These are phyloP conservation scores for Agriotes lineatus DNA, from an alignment of 2,888 invertebrate species.

Conservation along the genomic window DNA sequence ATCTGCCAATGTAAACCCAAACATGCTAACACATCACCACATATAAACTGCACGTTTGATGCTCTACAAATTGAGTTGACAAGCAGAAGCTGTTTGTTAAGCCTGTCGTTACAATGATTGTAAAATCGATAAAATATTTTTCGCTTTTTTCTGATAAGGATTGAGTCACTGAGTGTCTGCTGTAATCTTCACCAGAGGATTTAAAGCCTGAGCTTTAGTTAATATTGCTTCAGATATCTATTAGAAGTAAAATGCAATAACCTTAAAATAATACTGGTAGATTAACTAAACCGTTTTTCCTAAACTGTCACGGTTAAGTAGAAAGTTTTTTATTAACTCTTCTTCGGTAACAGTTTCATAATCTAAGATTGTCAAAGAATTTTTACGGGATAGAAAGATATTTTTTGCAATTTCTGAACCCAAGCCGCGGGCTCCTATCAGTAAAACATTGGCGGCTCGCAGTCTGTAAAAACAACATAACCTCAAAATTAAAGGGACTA, in stretches of 20 bases:
- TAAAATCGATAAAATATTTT: conserved; percentile 80
- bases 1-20: conserved; percentile 93
- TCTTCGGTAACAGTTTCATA: conserved; percentile 76
- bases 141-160: conserved; percentile 76
- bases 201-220: conserved; percentile 83
- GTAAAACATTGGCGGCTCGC: conserved; percentile 85
- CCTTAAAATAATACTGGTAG: neutral
- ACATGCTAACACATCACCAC: conserved; percentile 94
- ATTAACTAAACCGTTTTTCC: conserved; percentile 78
- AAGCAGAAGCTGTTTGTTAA: conserved; percentile 78
- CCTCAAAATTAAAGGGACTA: too few species aligned
- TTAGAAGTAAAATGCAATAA: neutral
- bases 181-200: conserved; percentile 91
- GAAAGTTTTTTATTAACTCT: conserved; percentile 88
- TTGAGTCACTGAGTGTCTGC: conserved; percentile 76
- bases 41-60: conserved; percentile 84
- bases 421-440: conserved; percentile 90
- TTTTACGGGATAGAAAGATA: conserved; percentile 92
- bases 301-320: conserved; percentile 78
- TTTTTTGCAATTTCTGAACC: conserved; percentile 98
- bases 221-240: conserved; percentile 88
- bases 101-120: conserved; percentile 87
- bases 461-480: conserved; percentile 66
- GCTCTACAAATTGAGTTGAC: conserved; percentile 83
- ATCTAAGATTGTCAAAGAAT: conserved; percentile 88